Conservation (phyloP, 2,113 vertebrate genomes). For the Trichechus manatus region DNA sequence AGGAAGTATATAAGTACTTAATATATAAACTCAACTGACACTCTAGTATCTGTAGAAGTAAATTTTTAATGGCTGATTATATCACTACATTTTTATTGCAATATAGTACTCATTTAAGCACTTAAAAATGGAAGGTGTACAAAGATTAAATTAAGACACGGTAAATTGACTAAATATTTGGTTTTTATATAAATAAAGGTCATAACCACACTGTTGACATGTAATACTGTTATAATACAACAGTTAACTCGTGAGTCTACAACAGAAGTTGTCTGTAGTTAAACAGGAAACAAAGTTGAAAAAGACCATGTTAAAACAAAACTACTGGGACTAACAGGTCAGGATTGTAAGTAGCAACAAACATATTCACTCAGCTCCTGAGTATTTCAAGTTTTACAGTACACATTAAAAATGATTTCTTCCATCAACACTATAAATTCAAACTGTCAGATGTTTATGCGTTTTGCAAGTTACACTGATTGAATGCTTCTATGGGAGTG, state of each 20-base stretch:
- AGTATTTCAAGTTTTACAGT: slow-evolving; percentile 92
- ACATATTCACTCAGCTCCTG: slow-evolving; percentile 93
- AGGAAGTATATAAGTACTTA: slow-evolving; percentile 7
- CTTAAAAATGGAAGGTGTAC: slow-evolving; percentile 94
- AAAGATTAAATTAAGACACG: slow-evolving; percentile 94
- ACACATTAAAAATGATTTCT: slow-evolving; percentile 92
- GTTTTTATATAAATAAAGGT: slow-evolving; percentile 96
- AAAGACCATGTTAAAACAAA: slow-evolving; percentile 91
- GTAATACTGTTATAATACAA: slow-evolving; percentile 95
- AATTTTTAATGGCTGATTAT: slow-evolving; percentile 93
- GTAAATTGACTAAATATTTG: slow-evolving; percentile 96
- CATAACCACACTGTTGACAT: slow-evolving; percentile 95
- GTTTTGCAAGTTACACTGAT: slow-evolving; percentile 91
- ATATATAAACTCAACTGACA: slow-evolving; percentile 78
- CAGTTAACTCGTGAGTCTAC: slow-evolving; percentile 92
- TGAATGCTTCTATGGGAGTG: slow-evolving; percentile 88
- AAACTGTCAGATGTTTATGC: slow-evolving; percentile 89
- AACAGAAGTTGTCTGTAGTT: slow-evolving; percentile 91
- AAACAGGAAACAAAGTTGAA: slow-evolving; percentile 91
- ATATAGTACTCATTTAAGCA: slow-evolving; percentile 94
- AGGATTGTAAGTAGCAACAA: slow-evolving; percentile 91
- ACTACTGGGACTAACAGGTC: slow-evolving; percentile 90
- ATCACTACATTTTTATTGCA: slow-evolving; percentile 94
- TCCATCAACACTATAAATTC: slow-evolving; percentile 92
- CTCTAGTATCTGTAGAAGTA: slow-evolving; percentile 85